phyloP scores from a whole-genome alignment of 1,140 invertebrate genomes.

The Trachymyrmex septentrionalis region DNA sequence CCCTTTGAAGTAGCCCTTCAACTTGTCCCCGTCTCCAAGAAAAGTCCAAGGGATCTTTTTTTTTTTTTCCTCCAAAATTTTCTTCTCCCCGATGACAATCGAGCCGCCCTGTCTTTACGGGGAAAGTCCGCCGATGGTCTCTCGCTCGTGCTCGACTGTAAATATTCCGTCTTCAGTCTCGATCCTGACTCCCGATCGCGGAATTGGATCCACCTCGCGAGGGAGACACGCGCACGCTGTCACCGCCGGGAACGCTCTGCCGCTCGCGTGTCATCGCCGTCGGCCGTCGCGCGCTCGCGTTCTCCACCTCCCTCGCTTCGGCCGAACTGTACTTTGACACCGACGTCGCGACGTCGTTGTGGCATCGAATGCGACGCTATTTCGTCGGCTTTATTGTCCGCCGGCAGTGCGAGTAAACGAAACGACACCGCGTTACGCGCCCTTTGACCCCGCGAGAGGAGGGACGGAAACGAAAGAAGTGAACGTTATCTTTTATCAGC shows the following conservation, averaged over 20 bases:
- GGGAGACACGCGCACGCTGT: constrained; percentile 34
- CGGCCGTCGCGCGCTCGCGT: constrained; percentile 2
- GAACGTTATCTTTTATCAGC: constrained; percentile 62
- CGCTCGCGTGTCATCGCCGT: not conserved
- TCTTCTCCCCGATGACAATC: not conserved
- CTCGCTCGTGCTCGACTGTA: too few species aligned
- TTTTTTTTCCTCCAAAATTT: not conserved
- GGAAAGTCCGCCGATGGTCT: not conserved
- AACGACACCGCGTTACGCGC: constrained; percentile 52
- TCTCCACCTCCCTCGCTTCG: constrained; percentile 2
- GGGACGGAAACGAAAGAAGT: not conserved
- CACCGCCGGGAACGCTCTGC: constrained; percentile 47
- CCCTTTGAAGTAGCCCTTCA: not conserved
- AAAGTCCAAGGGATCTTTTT: not conserved
- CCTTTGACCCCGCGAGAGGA: constrained; percentile 61
- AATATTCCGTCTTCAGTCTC: too few species aligned
- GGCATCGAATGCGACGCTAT: constrained; percentile 64
- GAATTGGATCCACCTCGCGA: not conserved
- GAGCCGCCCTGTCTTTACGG: not conserved
- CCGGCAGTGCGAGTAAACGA: constrained; percentile 55
- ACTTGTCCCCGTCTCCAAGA: not conserved
- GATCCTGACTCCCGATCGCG: not conserved
- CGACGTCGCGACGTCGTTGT: constrained; percentile 43
- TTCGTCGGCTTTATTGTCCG: constrained; percentile 79
- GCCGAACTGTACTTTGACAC: constrained; percentile 24